A percentile compares a stretch with the other conserved stretches of the same genome.
Conservation (phyloP, 1,140 invertebrate genomes). For the Copidosoma floridanum region DNA sequence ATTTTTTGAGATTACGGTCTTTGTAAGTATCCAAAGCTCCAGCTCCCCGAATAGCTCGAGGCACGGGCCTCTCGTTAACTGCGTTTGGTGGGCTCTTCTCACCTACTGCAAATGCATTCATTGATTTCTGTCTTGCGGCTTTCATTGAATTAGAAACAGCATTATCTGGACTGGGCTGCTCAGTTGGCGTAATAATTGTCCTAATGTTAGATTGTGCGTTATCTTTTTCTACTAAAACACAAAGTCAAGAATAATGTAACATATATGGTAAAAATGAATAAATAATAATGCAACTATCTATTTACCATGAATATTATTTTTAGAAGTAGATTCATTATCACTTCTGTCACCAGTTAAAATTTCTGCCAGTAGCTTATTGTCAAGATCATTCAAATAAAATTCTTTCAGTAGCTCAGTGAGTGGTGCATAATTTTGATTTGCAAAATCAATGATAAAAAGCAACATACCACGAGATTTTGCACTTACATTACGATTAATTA, state of each 20-base stretch:
- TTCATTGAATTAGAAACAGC: conserved; percentile 12
- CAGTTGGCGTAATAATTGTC: not conserved
- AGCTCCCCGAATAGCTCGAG: conserved; percentile 32
- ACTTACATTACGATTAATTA: conserved; percentile 30
- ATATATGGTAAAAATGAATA: not conserved
- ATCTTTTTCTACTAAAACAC: conserved; percentile 17
- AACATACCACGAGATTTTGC: conserved; percentile 27
- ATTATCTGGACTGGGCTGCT: not conserved
- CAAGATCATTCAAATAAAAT: conserved; percentile 23
- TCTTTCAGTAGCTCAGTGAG: conserved; percentile 21
- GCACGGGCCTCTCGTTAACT: conserved; percentile 15
- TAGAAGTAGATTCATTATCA: conserved; percentile 1
- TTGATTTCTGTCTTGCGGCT: conserved; percentile 4
- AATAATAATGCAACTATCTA: not conserved
- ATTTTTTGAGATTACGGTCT: conserved; percentile 24
- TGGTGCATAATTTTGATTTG: conserved; percentile 17
- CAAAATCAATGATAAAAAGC: conserved; percentile 26
- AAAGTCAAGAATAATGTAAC: not conserved
- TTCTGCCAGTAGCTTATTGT: not conserved
- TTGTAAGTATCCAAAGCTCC: conserved; percentile 23
- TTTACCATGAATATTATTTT: conserved; percentile 17
- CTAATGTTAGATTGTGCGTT: not conserved
- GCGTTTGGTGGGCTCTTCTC: conserved; percentile 8
- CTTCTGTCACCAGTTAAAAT: conserved; percentile 8
- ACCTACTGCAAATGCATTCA: not conserved